phyloP scores from a whole-genome alignment of 2,113 vertebrate species.

The Puffinus mauretanicus region DNA sequence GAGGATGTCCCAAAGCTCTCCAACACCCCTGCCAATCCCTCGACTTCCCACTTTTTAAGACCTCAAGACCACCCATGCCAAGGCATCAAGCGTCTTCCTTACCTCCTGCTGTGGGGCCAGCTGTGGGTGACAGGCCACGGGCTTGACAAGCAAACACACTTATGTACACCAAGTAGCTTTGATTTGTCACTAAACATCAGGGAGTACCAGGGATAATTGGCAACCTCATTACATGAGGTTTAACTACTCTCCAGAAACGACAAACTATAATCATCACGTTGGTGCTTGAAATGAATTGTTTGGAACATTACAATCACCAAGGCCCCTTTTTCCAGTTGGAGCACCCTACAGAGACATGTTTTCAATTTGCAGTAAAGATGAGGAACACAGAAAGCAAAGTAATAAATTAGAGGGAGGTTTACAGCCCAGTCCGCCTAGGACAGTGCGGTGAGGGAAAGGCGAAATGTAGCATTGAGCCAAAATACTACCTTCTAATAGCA shows the following conservation, averaged over 20 bases:
- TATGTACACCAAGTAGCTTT: slow-evolving; percentile 46
- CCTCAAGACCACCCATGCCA: background rate
- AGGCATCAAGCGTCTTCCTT: background rate
- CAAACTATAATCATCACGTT: slow-evolving; percentile 62
- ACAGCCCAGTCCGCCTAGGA: slow-evolving; percentile 39
- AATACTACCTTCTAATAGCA: background rate
- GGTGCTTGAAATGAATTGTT: slow-evolving; percentile 70
- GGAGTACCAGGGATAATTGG: slow-evolving; percentile 52
- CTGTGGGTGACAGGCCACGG: background rate
- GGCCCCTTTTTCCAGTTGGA: slow-evolving; percentile 56
- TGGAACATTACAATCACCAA: slow-evolving; percentile 55
- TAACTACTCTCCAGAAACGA: slow-evolving; percentile 66
- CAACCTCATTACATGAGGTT: slow-evolving; percentile 66
- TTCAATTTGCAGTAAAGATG: slow-evolving; percentile 70
- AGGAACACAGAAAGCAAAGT: slow-evolving; percentile 54
- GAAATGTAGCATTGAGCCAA: background rate
- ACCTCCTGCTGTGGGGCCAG: background rate
- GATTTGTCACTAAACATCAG: slow-evolving; percentile 62
- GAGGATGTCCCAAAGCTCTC: background rate
- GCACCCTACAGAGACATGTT: slow-evolving; percentile 64
- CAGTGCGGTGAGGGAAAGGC: background rate
- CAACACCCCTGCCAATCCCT: background rate
- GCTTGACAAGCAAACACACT: background rate
- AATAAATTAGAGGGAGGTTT: slow-evolving; percentile 45
- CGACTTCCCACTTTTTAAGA: background rate